Base-by-base conservation (phyloP, 1,140 invertebrate genomes). In the Thaumetopoea pityocampa region DNA sequence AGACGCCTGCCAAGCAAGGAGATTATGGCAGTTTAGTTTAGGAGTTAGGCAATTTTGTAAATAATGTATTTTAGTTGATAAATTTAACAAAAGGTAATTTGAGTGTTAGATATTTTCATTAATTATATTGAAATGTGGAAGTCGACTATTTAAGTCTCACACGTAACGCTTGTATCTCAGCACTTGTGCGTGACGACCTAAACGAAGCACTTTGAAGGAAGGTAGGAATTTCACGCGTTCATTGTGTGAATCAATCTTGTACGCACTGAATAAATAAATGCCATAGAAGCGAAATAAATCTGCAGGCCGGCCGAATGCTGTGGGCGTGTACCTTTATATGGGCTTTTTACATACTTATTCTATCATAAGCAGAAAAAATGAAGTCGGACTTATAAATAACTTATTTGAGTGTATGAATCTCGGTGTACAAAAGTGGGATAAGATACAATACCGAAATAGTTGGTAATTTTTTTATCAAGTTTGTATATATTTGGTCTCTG, bases 361-460 rank as follows among this genome's bases (percentile, higher is more conserved):
- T 42, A 14, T 19, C 37, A 36, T 24, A 35, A 30, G 15, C 9
- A 22, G 30, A 27, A 50, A 50, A 32, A 26, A 27, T 23, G 30
- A 33, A 12, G 10, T 34, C n/a, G 22, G 19, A 16, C 35, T 42
- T 44, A 22, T 40, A 40, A 44, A 50, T 50, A 38, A 49, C 26
- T 27, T 37, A 19, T 43, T 18, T 14, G 15, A 9, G 18, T 16
- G 18, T 27, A 28, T 44, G 28, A 33, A 33, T 44, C 40, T 27
- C 14, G 17, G 2, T 8, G 5, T 7, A 27, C 20, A 20, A 23
- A 19, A 35, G 12, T 12, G 24, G 5, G 5, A 35, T 9, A 28
- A n/a, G 12, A 28, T 11, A 20, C 17, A 28, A 20, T 19, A 26
- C 7, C 35, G 20, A 29, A 24, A 29, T 29, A 29, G 7, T 28